phyloP scores from a whole-genome alignment of 2,797 vertebrate genomes.

The Cuculus canorus region DNA sequence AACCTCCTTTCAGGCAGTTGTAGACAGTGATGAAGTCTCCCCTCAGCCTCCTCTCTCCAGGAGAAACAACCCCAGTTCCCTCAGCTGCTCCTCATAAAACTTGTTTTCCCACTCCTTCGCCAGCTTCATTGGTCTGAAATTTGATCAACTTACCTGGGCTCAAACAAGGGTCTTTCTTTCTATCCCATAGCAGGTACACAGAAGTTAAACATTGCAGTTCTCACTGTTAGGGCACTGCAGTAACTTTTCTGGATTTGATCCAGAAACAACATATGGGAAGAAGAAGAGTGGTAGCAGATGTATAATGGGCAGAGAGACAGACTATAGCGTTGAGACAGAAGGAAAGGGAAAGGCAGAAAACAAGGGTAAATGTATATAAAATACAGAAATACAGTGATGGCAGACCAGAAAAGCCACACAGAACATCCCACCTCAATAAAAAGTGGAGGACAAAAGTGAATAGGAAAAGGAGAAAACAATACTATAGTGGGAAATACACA shows the following conservation, averaged over 20 bases:
- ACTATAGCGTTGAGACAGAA: background rate
- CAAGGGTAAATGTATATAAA: background rate
- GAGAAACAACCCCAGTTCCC: no score
- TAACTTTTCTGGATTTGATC: background rate
- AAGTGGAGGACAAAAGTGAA: background rate
- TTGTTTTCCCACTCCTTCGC: no score
- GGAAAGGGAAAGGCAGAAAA: background rate
- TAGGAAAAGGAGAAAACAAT: background rate
- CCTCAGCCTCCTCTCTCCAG: no score
- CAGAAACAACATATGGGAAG: background rate
- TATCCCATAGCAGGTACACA: fast-evolving
- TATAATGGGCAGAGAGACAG: background rate
- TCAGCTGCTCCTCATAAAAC: no score
- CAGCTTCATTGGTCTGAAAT: no score
- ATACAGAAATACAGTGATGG: background rate
- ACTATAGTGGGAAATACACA: background rate
- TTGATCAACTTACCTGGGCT: background rate
- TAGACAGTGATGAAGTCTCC: no score
- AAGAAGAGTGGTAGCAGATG: background rate
- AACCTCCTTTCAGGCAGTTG: no score
- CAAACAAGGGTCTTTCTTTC: fast-evolving
- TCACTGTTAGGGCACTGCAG: background rate
- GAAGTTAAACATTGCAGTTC: background rate
- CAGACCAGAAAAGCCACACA: background rate
- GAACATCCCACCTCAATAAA: background rate